phyloP scores from a whole-genome alignment of 2,888 invertebrate genomes.

The Ptilodon capucinus region DNA sequence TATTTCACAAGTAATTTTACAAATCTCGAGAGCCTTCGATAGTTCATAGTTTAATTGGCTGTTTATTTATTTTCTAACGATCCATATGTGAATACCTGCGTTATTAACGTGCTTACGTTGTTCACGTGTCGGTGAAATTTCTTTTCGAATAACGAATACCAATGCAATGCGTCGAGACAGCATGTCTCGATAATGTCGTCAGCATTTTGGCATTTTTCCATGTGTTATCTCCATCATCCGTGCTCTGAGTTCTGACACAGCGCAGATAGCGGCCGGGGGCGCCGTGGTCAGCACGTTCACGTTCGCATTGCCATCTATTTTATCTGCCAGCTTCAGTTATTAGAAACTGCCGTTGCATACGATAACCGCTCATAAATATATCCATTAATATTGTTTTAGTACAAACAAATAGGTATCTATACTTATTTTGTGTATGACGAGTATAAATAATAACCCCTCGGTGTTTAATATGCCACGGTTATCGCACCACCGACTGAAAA shows the following conservation, averaged over 20 bases:
- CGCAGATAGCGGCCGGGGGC: constrained; percentile 2
- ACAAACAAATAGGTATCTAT: no score
- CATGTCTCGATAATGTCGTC: constrained; percentile 49
- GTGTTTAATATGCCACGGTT: no score
- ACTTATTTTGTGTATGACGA: no score
- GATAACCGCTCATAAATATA: not conserved
- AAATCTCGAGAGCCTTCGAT: no score
- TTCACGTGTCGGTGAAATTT: not conserved
- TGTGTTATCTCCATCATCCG: constrained; percentile 14
- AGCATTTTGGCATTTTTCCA: constrained; percentile 54
- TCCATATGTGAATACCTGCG: no score
- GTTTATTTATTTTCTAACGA: no score
- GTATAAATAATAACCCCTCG: no score
- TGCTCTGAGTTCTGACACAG: not conserved
- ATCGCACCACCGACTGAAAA: no score
- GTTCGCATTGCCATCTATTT: constrained; percentile 6
- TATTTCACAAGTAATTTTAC: no score
- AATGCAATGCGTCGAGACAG: constrained; percentile 42
- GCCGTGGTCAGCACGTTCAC: constrained; percentile 9
- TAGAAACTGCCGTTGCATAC: not conserved
- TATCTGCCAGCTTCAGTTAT: constrained; percentile 9
- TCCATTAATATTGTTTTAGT: not conserved
- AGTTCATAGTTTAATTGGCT: no score
- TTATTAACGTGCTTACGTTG: not conserved
- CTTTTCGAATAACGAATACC: constrained; percentile 22